Evolutionary conservation across 2,888 invertebrate genomes (phyloP), one percentile per base, ranked within the genome.

Genomic region (Dendrolimus houi): DNA sequence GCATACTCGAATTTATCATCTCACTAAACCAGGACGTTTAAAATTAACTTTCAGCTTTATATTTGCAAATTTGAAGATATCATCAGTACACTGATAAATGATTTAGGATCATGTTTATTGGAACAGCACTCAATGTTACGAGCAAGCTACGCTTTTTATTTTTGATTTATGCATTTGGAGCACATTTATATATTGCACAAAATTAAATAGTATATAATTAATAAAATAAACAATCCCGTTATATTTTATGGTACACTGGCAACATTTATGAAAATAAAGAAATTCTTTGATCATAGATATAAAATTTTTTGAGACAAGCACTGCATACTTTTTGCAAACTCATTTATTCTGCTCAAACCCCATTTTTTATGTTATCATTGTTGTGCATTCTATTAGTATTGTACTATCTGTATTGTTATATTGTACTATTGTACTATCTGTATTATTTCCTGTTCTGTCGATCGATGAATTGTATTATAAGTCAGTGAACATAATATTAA

Each of bases 291-390:
- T 29, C 29, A 29, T 29, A 29, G 29, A 29, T 29, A 29, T n/a
- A n/a, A n/a, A n/a, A 29, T 29, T 29, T 29, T 29, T 29, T 29
- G 29, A 29, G 6, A 47, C 9, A 12, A 66, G 69, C 71, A 71
- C 71, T 70, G 73, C 69, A 67, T 69, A 66, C 29, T 62, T 57
- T 74, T 72, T 70, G 78, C 79, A 69, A 84, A 87, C 89, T 90
- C 89, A 88, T 89, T 86, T 81, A 85, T 79, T 89, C 89, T 89
- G 88, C 85, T 84, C 80, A 79, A 84, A 85, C 88, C 89, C 87
- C 87, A 87, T 87, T 80, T 81, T 82, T 83, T 76, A 72, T 80
- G 82, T 68, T 79, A 66, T 80, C 79, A 79, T 80, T 77, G 69
- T 80, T 79, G 77, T 78, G 79, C 79, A 75, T 83, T 77, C 58